Conservation (phyloP, 2,113 vertebrate species). For the Poicephalus meyeri region DNA sequence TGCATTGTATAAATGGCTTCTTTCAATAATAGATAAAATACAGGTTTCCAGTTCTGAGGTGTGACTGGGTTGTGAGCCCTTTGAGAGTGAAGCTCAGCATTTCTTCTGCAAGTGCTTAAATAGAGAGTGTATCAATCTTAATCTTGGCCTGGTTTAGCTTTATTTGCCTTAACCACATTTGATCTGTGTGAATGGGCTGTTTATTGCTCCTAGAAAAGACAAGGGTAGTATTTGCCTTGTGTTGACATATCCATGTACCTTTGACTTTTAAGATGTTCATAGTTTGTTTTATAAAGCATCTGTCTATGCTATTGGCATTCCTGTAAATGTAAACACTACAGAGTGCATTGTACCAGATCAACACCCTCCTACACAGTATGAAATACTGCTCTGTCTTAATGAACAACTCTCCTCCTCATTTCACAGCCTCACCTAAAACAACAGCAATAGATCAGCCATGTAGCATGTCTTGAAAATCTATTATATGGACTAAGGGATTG, state of each 20-base stretch:
- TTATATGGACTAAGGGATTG: neutral
- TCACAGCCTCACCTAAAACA: neutral
- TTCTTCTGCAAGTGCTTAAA: conserved; percentile 5
- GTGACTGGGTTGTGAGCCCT: neutral
- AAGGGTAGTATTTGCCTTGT: neutral
- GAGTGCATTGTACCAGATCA: neutral
- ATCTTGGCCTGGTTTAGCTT: conserved; percentile 5
- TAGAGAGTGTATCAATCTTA: neutral
- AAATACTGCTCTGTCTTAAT: neutral
- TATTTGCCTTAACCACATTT: conserved; percentile 18
- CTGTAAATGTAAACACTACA: conserved; percentile 2
- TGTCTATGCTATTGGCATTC: neutral
- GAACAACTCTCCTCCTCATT: neutral
- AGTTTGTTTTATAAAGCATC: conserved; percentile 18
- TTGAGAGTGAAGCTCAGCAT: neutral
- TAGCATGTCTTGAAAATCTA: neutral
- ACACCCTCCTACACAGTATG: neutral
- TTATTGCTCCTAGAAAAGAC: conserved; percentile 2
- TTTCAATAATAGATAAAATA: neutral
- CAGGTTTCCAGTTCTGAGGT: neutral
- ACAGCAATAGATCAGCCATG: neutral
- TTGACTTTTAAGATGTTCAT: neutral
- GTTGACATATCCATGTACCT: neutral
- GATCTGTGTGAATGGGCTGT: neutral
- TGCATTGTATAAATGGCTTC: neutral